Evolutionary conservation across 2,888 invertebrate species (phyloP).

Genomic region (Trissolcus japonicus): DNA sequence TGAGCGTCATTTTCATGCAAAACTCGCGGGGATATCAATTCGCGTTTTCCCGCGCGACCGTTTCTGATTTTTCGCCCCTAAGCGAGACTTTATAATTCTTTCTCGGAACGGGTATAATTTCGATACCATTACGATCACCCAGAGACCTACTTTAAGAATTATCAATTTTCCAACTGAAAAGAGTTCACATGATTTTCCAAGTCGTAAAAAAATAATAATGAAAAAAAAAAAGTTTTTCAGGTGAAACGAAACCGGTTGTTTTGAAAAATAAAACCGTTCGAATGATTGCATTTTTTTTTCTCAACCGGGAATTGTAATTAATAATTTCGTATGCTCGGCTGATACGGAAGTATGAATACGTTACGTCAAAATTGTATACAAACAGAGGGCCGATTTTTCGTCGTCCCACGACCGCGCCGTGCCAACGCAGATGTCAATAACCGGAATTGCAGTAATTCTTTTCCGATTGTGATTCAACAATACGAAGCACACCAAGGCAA

Average conservation of each 20-base stretch:
- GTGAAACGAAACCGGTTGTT: no score
- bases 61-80: background rate
- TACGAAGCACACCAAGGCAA: constrained; percentile 10
- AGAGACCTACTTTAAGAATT: background rate
- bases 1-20: constrained; percentile 28
- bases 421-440: constrained; percentile 56
- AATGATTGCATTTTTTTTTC: no score
- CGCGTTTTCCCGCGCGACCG: constrained; percentile 27
- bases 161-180: background rate
- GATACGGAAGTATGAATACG: constrained; percentile 39
- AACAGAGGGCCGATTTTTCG: constrained; percentile 40
- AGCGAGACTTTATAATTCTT: no score
- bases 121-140: no score
- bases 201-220: no score
- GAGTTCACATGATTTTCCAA: background rate
- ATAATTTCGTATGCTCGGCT: constrained; percentile 8
- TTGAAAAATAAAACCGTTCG: no score
- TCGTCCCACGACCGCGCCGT: constrained; percentile 47
- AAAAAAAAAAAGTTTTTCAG: no score
- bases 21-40: background rate
- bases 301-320: background rate
- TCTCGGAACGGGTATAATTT: no score
- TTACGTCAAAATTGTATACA: constrained; percentile 42
- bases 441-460: constrained; percentile 54
- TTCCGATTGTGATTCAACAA: constrained; percentile 52